Conservation (phyloP, 2,888 invertebrate species). For the Limnephilus lunatus region DNA sequence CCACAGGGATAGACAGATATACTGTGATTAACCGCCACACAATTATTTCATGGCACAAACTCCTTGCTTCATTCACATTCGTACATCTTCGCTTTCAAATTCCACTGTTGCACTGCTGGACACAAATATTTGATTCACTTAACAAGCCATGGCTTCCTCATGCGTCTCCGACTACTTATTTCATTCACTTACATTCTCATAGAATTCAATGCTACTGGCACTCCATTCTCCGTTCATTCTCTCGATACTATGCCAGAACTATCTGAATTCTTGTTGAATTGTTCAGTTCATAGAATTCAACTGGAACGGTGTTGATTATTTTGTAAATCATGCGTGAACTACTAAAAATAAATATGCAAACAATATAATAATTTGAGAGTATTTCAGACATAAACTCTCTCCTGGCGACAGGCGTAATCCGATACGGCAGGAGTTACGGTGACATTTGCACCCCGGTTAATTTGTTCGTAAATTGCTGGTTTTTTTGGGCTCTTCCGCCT, state of each 20-base stretch:
- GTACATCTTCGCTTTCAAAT: background rate
- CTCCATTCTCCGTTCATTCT: too few species aligned
- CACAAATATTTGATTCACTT: too few species aligned
- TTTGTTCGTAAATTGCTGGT: conserved; percentile 55
- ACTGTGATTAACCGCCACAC: background rate
- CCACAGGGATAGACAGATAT: background rate
- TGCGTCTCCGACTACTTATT: too few species aligned
- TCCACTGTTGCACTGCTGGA: background rate
- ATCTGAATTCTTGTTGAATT: background rate
- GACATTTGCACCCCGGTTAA: conserved; percentile 59
- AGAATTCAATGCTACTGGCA: too few species aligned
- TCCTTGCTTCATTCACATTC: background rate
- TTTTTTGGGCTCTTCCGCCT: conserved; percentile 70
- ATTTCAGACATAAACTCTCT: background rate
- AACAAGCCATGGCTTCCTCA: too few species aligned
- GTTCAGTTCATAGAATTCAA: background rate
- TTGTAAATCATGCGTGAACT: background rate
- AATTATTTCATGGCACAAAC: background rate
- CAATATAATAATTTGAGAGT: conserved; percentile 16
- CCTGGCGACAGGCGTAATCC: conserved; percentile 35
- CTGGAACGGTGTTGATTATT: background rate
- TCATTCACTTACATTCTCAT: too few species aligned
- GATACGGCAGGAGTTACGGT: conserved; percentile 42
- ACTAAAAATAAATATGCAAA: conserved; percentile 27
- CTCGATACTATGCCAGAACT: too few species aligned